Conservation (phyloP, 2,797 vertebrate species). For the Halcyon smyrnensis region DNA sequence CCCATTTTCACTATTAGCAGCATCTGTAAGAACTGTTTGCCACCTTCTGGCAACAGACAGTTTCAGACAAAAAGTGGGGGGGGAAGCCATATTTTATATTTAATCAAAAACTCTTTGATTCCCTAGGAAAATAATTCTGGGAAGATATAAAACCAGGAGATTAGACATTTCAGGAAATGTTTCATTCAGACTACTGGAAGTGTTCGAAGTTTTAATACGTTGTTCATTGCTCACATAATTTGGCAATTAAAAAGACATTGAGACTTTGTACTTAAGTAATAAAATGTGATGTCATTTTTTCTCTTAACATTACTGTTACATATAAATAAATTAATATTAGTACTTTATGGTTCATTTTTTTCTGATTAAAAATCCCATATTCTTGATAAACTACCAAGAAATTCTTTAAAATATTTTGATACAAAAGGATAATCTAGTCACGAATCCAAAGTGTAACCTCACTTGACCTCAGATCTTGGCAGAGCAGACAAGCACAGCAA, state of each 20-base stretch:
- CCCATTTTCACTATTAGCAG: slow-evolving; percentile 42
- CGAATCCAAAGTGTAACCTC: not conserved
- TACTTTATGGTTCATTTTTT: not conserved
- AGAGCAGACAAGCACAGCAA: not conserved
- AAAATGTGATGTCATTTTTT: not conserved
- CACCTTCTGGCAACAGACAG: slow-evolving; percentile 34
- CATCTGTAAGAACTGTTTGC: slow-evolving; percentile 47
- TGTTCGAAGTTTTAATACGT: not conserved
- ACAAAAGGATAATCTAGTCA: not conserved
- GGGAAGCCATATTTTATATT: not conserved
- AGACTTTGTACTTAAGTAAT: not conserved
- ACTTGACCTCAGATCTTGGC: not conserved
- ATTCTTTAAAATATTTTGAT: not conserved
- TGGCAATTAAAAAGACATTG: not conserved
- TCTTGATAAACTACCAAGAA: not conserved
- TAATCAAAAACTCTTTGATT: not conserved
- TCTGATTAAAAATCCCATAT: not conserved
- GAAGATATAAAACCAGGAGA: not conserved
- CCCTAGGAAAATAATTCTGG: not conserved
- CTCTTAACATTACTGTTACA: not conserved
- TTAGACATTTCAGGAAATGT: not conserved
- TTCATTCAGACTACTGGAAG: not conserved
- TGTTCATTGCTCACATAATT: not conserved
- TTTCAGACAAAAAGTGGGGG: not conserved
- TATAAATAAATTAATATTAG: not conserved